phyloP scores from a whole-genome alignment of 2,797 vertebrate species.

The Anguilla obscura region DNA sequence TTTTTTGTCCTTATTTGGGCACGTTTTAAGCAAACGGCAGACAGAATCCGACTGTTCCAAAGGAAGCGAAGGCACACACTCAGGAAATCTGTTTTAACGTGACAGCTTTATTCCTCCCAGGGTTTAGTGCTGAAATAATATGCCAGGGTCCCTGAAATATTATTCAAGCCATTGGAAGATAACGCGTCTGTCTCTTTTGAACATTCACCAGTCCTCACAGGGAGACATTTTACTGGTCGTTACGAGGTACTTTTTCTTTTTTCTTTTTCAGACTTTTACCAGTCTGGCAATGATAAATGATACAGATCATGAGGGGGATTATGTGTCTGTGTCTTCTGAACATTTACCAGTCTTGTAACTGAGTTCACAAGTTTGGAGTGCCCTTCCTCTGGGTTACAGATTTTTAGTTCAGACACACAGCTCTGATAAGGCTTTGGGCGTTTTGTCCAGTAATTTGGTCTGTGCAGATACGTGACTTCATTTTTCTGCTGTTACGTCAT shows the following conservation, averaged over 20 bases:
- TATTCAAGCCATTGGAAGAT: neutral
- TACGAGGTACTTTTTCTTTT: neutral
- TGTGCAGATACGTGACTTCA: neutral
- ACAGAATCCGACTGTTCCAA: neutral
- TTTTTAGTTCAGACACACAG: neutral
- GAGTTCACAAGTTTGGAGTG: neutral
- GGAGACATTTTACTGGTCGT: neutral
- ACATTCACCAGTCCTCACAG: neutral
- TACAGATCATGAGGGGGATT: neutral
- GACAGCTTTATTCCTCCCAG: neutral
- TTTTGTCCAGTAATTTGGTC: neutral
- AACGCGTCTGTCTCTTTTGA: conserved; percentile 1
- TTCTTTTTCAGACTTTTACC: neutral
- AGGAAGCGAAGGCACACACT: neutral
- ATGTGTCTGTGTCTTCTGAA: neutral
- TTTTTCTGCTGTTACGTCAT: neutral
- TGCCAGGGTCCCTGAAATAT: neutral
- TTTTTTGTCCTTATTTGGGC: conserved; percentile 14
- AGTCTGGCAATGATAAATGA: neutral
- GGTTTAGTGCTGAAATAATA: neutral
- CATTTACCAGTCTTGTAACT: neutral
- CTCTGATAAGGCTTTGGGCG: neutral
- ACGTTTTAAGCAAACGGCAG: neutral
- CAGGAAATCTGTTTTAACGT: conserved; percentile 15
- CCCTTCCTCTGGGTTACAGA: neutral